Base-by-base conservation (phyloP, 2,888 invertebrate genomes). In the Neoitamus cyanurus region DNA sequence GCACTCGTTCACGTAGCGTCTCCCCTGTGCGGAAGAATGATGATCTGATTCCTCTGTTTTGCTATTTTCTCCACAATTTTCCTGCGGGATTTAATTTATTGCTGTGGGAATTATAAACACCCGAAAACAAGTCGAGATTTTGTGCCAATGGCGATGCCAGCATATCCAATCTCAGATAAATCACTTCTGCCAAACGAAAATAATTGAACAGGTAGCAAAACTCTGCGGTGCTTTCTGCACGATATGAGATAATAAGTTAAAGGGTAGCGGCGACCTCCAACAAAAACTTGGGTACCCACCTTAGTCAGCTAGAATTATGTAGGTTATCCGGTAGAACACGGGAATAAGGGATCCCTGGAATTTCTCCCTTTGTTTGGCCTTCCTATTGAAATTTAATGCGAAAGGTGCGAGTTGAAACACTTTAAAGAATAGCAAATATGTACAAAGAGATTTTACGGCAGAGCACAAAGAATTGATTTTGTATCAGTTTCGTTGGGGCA, bases 51-150 rank as follows among this genome's bases (percentile, higher is more conserved):
- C 68, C 20, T 80, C 58, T 58, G 20, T 80, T 80, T 80, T 80
- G 58, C 58, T 80, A 80, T 80, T 80, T 31, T 80, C 48, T 20
- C 34, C 80, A 58, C 58, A 80, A 80, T 80, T 80, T 80, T 80
- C 80, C 68, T 36, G 58, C 11, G 68, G 80, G 80, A 80, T 80
- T 80, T 68, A 80, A 80, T 80, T 80, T 80, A 80, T 80, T 80
- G 68, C 80, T 80, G 31, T 80, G 80, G 80, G 80, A 80, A 80
- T 80, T 80, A 80, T 80, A 80, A 80, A 80, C 80, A 80, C 31
- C 80, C 28, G 48, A 46, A 46, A 78, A 48, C 48, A 68, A 48
- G 80, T 36, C 9, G 30, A 48, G 80, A 80, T 48, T 58, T 80
- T 80, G 68, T 68, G 31, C 80, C 80, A 68, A 68, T 80, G 68